A percentile compares a stretch with the other conserved stretches of the same genome.
Conservation (phyloP, 2,888 invertebrate genomes). For the Ochropleura leucogaster region DNA sequence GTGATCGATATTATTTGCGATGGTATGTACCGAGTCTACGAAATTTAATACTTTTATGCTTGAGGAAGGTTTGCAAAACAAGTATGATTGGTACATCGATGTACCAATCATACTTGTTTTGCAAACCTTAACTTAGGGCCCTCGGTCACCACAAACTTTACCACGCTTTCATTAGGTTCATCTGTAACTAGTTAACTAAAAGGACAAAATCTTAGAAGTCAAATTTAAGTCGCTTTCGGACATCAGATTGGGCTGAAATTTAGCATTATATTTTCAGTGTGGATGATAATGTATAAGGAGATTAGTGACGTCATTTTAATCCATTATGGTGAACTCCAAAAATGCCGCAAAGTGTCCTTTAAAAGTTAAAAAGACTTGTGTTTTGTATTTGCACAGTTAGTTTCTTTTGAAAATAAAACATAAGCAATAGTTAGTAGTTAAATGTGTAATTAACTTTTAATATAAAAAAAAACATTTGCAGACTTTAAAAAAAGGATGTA, state of each 20-base stretch:
- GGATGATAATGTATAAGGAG: no score
- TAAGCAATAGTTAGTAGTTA: not conserved
- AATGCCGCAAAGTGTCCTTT: not conserved
- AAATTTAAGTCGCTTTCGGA: no score
- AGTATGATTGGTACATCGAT: not conserved
- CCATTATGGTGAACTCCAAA: no score
- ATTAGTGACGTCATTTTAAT: no score
- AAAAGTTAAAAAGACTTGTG: not conserved
- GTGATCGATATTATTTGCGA: constrained; percentile 68
- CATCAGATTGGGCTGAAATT: no score
- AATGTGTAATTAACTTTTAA: constrained; percentile 26
- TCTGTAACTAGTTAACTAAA: no score
- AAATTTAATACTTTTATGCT: constrained; percentile 32
- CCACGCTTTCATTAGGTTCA: no score
- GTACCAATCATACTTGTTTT: no score
- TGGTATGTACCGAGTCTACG: constrained; percentile 48
- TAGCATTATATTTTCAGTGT: no score
- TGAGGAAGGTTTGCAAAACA: not conserved
- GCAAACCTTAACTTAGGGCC: no score
- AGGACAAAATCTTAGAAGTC: no score
- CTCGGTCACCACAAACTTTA: not conserved
- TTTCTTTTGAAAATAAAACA: constrained; percentile 9
- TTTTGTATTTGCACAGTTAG: not conserved
- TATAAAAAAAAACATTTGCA: not conserved
- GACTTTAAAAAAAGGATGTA: not conserved